These are phyloP conservation scores for Epinotia nisella DNA, from an alignment of 2,888 invertebrate genomes.

Conservation along the genomic window DNA sequence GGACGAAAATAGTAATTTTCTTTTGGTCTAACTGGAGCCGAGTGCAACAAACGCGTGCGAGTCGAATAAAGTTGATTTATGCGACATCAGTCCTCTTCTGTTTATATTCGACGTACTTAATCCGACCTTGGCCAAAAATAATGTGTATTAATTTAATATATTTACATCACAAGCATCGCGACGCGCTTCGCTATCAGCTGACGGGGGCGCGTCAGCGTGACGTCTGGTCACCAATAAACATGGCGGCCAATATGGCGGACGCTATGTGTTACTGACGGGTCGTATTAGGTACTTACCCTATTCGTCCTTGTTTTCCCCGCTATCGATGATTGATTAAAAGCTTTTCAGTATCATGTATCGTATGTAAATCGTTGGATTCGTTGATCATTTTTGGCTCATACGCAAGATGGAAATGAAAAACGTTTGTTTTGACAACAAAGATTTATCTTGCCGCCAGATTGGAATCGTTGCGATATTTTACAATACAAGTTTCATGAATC, in stretches of 20 bases:
- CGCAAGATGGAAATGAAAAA: constrained; percentile 13
- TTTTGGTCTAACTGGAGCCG: constrained; percentile 58
- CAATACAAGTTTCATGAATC: neutral
- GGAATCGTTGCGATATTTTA: neutral
- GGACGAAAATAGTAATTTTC: constrained; percentile 8
- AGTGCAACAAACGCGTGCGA: constrained; percentile 42
- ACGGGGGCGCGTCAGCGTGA: constrained; percentile 69
- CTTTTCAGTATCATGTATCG: no score
- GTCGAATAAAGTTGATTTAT: constrained; percentile 41
- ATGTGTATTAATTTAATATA: constrained; percentile 32
- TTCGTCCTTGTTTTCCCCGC: constrained; percentile 2
- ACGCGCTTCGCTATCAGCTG: constrained; percentile 69
- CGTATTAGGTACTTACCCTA: constrained; percentile 6
- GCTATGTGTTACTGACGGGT: constrained; percentile 12
- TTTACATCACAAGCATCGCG: constrained; percentile 39
- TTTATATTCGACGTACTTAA: constrained; percentile 42
- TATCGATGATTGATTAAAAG: constrained; percentile 4
- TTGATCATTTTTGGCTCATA: constrained; percentile 23
- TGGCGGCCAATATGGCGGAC: constrained; percentile 58
- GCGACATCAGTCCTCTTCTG: constrained; percentile 46
- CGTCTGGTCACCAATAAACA: constrained; percentile 63
- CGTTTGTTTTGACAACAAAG: constrained; percentile 15
- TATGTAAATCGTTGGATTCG: neutral
- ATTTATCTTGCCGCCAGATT: constrained; percentile 5
- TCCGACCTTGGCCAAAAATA: constrained; percentile 47